Base-by-base conservation (phyloP, 2,888 invertebrate genomes). In the Drosophila rubida region DNA sequence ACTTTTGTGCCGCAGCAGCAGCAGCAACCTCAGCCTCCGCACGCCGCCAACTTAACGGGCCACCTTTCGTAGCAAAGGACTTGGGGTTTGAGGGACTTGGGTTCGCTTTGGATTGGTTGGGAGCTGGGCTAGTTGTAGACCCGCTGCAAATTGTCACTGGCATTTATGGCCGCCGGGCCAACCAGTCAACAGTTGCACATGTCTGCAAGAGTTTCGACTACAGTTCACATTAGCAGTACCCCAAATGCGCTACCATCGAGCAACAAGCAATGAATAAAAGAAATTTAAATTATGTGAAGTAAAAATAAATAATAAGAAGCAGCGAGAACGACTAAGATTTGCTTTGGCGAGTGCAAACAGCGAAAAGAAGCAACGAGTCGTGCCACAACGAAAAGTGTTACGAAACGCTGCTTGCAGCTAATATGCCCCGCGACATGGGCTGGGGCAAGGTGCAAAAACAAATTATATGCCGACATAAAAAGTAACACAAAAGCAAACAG, bases 81-180 rank as follows among this genome's bases (percentile, higher is more conserved):
- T 37, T 30, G 22, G 50, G 23, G 32, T 23, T 14, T 4, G 8
- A n/a, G 35, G 50, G 45, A 19, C 14, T 23, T 19, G 22, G 8
- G 45, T 25, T 35, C 0, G 44, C 14, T 13, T 22, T 13, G n/a
- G 30, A 37, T 22, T 13, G 8, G 14, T 6, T 14, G 6, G 35
- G 1, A 37, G 14, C 8, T 13, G 35, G 13, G 35, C 6, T 37
- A 13, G 64, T 65, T 64, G 55, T 63, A 48, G 54, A 59, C 65
- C 74, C 73, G 57, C 41, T 75, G 81, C 78, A 86, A 86, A 86
- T 82, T 82, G 78, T 82, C 87, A 82, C 75, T 80, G 73, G 72
- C 87, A 83, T 82, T 82, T 85, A 69, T 77, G 73, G 80, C 81
- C 84, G 66, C 46, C 66, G 66, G 77, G 32, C 46, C 45, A 37